Conservation (phyloP, 1,140 invertebrate genomes). For the Meloidogyne chitwoodi region DNA sequence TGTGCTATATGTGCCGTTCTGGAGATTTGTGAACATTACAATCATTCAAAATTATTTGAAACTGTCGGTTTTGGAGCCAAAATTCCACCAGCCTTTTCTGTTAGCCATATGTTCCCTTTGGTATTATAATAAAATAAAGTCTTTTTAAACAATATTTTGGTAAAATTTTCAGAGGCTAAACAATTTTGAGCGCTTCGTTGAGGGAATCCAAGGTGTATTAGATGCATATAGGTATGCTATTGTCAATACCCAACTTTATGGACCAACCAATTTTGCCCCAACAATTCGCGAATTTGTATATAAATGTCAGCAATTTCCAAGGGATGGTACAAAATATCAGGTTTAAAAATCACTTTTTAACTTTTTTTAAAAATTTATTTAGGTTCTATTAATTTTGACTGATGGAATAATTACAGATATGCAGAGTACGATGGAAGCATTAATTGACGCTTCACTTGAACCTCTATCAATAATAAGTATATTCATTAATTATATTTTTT, state of each 20-base stretch:
- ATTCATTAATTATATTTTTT: not conserved
- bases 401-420: constrained; percentile 71
- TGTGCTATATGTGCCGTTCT: constrained; percentile 52
- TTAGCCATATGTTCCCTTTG: constrained; percentile 46
- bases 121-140: constrained; percentile 3
- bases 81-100: constrained; percentile 30
- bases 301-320: constrained; percentile 58
- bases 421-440: constrained; percentile 66
- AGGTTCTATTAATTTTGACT: constrained; percentile 68
- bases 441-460: constrained; percentile 51
- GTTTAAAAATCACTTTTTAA: constrained; percentile 50
- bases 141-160: not conserved
- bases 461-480: constrained; percentile 10
- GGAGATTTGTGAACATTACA: constrained; percentile 69
- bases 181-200: constrained; percentile 64
- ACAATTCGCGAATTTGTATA: constrained; percentile 66
- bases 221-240: constrained; percentile 61
- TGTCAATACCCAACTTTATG: constrained; percentile 66
- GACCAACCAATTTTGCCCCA: constrained; percentile 70
- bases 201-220: constrained; percentile 61
- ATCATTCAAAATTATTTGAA: constrained; percentile 55
- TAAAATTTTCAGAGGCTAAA: constrained; percentile 18
- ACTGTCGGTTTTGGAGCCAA: constrained; percentile 54
- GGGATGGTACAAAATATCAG: constrained; percentile 61
- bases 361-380: not conserved